Evolutionary conservation across 1,140 invertebrate species (phyloP), one percentile per base, ranked within the genome.

Genomic region (Littorina saxatilis): DNA sequence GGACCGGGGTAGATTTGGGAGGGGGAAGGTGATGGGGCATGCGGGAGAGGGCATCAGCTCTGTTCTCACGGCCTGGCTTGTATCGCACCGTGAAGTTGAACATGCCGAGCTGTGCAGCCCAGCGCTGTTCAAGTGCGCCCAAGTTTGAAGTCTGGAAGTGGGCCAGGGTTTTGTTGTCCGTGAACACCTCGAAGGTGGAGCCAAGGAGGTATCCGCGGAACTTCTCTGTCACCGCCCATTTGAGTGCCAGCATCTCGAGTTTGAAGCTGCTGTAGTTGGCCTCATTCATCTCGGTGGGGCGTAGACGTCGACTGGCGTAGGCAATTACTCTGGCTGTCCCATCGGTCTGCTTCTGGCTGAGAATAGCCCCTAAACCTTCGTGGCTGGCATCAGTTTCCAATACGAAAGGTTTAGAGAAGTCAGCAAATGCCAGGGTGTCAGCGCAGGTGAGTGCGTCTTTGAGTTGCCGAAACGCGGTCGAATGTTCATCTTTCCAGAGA

Each of bases 381-480:
- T 87, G 80, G 63, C 82, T 84, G 23, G 85, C 87, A 70, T 90
- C n/a, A n/a, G n/a, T n/a, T n/a, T n/a, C n/a, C n/a, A n/a, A n/a
- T n/a, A n/a, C n/a, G n/a, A n/a, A n/a, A 88, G 11, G 80, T 84
- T 50, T 89, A 84, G 20, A 90, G 37, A 58, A 47, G 50, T 58
- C 27, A 32, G 80, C 79, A 32, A 82, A 85, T 50, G 43, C 79
- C 61, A 87, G 79, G 52, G 85, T 73, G n/a, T 84, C 83, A 29
- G 68, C 40, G 3, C 39, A 43, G 0, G 50, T 82, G 27, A 87
- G 74, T 2, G 17, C 50, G 27, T 58, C 17, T 73, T 87, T 88
- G 20, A 86, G 39, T 2, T 32, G n/a, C 35, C 84, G 15, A 58
- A 87, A 89, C 50, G 61, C 55, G 35, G 81, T n/a, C 11, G 83